Conservation (phyloP, 2,888 invertebrate species). For the Palloptera scutellata region DNA sequence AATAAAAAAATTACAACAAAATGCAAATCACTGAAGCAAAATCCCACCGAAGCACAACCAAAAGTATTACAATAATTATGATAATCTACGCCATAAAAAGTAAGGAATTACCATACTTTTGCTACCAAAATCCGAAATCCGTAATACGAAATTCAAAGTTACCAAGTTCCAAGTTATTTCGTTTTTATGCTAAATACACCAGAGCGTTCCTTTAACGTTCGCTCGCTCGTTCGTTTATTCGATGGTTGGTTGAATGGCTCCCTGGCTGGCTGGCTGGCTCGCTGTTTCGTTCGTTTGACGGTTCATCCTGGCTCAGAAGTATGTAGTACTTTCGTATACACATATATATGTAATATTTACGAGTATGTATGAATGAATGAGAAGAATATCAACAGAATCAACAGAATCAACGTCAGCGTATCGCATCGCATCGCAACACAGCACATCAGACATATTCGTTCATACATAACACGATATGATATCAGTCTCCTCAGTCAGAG, state of each 20-base stretch:
- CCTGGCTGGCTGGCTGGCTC: no score
- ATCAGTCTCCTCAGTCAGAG: no score
- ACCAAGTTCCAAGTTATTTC: slow-evolving; percentile 42
- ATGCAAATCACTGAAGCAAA: slow-evolving; percentile 21
- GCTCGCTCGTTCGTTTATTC: no score
- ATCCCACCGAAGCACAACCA: slow-evolving; percentile 19
- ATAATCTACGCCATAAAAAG: slow-evolving; percentile 52
- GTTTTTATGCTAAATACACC: slow-evolving; percentile 45
- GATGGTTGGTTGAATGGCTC: no score
- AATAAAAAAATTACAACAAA: slow-evolving; percentile 4
- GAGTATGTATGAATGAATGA: background rate
- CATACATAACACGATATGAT: no score
- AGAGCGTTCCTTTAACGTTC: no score
- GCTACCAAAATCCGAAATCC: slow-evolving; percentile 40
- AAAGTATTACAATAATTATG: slow-evolving; percentile 54
- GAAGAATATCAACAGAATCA: slow-evolving; percentile 13
- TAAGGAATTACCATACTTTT: slow-evolving; percentile 54
- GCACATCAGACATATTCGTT: background rate
- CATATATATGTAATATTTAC: background rate
- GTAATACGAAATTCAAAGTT: slow-evolving; percentile 36
- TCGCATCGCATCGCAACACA: background rate
- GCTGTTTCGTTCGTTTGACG: no score
- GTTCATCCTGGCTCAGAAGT: no score
- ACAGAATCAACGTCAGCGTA: background rate
- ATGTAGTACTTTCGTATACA: no score